phyloP scores from a whole-genome alignment of 2,113 vertebrate species.

The Sinocyclocheilus grahami region DNA sequence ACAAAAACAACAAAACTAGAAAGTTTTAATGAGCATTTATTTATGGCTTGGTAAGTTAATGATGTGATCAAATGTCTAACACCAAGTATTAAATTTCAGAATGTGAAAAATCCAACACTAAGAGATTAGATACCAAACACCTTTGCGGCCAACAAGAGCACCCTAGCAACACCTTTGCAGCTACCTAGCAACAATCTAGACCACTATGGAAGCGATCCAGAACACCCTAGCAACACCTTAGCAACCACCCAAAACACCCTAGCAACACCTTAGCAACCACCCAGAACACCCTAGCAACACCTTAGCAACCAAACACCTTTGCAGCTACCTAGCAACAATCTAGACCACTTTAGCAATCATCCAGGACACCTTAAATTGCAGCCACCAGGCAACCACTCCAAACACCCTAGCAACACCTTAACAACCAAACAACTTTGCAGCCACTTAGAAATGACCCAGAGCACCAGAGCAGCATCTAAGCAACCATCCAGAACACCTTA shows the following conservation, averaged over 20 bases:
- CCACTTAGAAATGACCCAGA: neutral
- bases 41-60: neutral
- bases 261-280: neutral
- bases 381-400: neutral
- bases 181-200: too few relatives aligned
- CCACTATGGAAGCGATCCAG: too few relatives aligned
- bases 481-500: neutral
- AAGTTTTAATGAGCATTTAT: neutral
- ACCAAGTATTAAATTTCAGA: too few relatives aligned
- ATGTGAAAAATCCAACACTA: too few relatives aligned
- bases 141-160: neutral
- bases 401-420: neutral
- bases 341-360: neutral
- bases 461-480: neutral
- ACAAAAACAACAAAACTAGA: neutral
- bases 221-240: neutral
- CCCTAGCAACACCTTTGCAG: neutral
- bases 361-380: neutral
- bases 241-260: too few relatives aligned
- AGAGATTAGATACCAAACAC: neutral
- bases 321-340: neutral
- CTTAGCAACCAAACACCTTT: neutral
- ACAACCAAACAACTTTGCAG: neutral
- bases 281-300: neutral
- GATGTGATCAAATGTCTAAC: neutral